Base-by-base conservation (phyloP, 2,797 vertebrate genomes). In the Erpetoichthys calabaricus region DNA sequence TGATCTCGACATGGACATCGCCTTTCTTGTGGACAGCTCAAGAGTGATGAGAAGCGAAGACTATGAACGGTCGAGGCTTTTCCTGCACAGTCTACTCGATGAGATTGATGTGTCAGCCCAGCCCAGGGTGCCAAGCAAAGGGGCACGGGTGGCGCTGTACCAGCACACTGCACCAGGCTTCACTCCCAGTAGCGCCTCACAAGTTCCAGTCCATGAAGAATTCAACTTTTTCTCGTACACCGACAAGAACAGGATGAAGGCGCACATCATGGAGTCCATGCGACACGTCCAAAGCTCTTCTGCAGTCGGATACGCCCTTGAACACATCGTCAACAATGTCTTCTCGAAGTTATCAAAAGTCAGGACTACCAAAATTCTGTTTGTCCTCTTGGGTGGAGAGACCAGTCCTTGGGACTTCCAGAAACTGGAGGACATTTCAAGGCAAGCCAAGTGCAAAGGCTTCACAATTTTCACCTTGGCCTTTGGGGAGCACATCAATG, bases 11-110 rank as follows among this genome's bases (percentile, higher is more conserved):
- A 3, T 81, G 51, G 80, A 81, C 2, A 66, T 73, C 1, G 74
- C 69, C 1, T 75, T 85, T 56, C 59, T 81, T 42, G 63, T 84
- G 41, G 79, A 83, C 4, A 49, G 69, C 46, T 80, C 77, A n/a
- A 61, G 65, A 49, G 62, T 71, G 0, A 42, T 79, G 63, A 72
- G 54, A 44, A 10, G 51, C 3, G 57, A 54, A 1, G 68, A 77
- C 4, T 82, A 80, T 58, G 63, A 74, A 60, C 68, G 64, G 46
- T 47, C 78, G 3, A 71, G 71, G 60, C n/a, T 25, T 54, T 73
- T 84, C 10, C 56, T 79, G 51, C 70, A 59, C 42, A 57, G 51
- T 1, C 58, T 73, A 42, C 6, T 83, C 25, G 73, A 81, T 59
- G 60, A 65, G 57, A 80, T 77, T 51, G 63, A 70, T 4, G 54